Evolutionary conservation across 2,888 invertebrate genomes (phyloP), one percentile per base, ranked within the genome.

Genomic region (Quadroppia sp.): DNA sequence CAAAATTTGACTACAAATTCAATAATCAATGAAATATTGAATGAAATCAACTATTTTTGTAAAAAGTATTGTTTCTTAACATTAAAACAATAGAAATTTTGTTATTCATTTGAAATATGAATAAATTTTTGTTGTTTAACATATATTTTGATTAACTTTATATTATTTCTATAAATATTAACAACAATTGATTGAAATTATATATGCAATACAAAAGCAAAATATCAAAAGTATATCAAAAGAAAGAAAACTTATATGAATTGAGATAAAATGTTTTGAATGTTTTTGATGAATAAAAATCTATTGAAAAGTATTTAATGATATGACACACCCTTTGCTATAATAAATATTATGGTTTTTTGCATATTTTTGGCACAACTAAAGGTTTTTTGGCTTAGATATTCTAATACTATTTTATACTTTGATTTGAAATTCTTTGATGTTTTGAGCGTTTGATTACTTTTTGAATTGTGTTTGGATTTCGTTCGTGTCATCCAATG

Each of bases 271-370:
- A n/a, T n/a, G 45, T 45, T 23, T 50, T 23, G n/a, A 23, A 50
- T 23, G 3, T 20, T 23, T 23, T 20, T 36, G 36, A 36, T 7
- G 36, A 36, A 13, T 11, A 20, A 15, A 59, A 30, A 59, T 17
- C 32, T 59, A 59, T 59, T 59, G 59, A 59, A 59, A 30, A 25
- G 50, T 50, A 30, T 32, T 59, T n/a, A 59, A 59, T 30, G 30
- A 59, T 30, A 32, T 7, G 59, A 28, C 59, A 59, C 59, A 59
- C 59, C 59, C 59, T 30, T 17, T 59, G 1, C 28, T 59, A 59
- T 59, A n/a, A 20, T 50, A 20, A 6, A 20, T n/a, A 23, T 11
- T 50, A n/a, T 50, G 50, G 50, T 50, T 50, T 20, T 50, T 50
- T 50, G 50, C n/a, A 50, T 59, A 30, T 7, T 30, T 59, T 59